Evolutionary conservation across 2,888 invertebrate genomes (phyloP).

Genomic region (Synergus laeviventris): DNA sequence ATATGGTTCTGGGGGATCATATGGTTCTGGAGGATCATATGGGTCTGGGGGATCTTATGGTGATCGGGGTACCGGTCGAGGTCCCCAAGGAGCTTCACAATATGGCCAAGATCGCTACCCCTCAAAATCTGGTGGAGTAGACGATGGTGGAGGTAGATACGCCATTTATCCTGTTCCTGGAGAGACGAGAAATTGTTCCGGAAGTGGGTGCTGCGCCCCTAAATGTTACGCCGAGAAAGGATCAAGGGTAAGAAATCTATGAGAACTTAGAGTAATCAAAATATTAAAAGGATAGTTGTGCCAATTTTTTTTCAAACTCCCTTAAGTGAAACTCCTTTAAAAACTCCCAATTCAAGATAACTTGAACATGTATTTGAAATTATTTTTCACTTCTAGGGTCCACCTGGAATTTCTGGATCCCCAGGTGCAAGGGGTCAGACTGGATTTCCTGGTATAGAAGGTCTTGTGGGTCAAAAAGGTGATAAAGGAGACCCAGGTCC

Average conservation of each 20-base stretch:
- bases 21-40: background rate
- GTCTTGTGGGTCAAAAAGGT: constrained; percentile 91
- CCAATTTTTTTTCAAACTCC: no score
- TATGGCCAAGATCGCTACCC: constrained; percentile 10
- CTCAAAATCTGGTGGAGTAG: background rate
- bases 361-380: background rate
- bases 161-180: constrained; percentile 77
- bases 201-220: constrained; percentile 85
- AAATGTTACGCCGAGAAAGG: constrained; percentile 95
- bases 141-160: constrained; percentile 73
- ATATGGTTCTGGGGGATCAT: constrained; percentile 20
- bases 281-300: background rate
- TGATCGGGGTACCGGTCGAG: constrained; percentile 28
- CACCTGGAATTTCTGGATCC: constrained; percentile 84
- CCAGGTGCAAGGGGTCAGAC: constrained; percentile 86
- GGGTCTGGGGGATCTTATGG: background rate
- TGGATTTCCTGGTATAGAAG: constrained; percentile 90
- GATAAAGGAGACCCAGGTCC: constrained; percentile 92
- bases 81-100: constrained; percentile 9
- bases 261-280: background rate
- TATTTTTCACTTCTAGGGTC: constrained; percentile 79
- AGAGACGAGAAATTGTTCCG: constrained; percentile 79
- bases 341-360: no score
- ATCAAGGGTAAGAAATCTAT: constrained; percentile 79
- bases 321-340: no score